These are phyloP conservation scores for Melanostigma gelatinosum DNA, from an alignment of 2,113 vertebrate species.

Conservation along the genomic window DNA sequence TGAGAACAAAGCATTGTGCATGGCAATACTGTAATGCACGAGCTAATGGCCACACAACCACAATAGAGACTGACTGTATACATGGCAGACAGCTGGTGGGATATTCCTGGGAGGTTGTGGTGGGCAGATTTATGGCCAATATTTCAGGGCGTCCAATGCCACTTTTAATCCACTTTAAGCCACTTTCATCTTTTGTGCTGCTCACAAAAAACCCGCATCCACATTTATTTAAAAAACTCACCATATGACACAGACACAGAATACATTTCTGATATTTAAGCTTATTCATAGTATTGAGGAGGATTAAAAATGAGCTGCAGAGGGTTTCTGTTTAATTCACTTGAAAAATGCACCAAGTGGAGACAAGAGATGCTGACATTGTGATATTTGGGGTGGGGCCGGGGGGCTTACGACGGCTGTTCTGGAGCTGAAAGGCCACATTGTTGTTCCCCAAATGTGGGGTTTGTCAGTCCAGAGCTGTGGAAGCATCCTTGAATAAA, in stretches of 20 bases:
- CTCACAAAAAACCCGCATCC: conserved; percentile 3
- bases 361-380: conserved; percentile 38
- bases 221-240: conserved; percentile 34
- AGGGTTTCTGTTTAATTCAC: conserved; percentile 26
- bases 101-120: conserved; percentile 29
- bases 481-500: conserved; percentile 22
- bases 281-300: conserved; percentile 17
- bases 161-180: conserved; percentile 10
- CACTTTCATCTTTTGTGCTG: conserved; percentile 24
- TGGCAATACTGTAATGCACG: conserved; percentile 29
- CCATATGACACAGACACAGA: background rate
- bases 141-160: conserved; percentile 16
- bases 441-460: conserved; percentile 18
- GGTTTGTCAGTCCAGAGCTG: conserved; percentile 31
- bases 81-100: conserved; percentile 19
- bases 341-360: conserved; percentile 45
- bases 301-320: conserved; percentile 21
- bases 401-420: conserved; percentile 9
- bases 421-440: conserved; percentile 9
- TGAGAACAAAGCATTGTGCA: conserved; percentile 22
- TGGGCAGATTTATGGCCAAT: conserved; percentile 27
- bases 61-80: conserved; percentile 26
- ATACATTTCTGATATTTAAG: background rate
- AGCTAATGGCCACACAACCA: conserved; percentile 30
- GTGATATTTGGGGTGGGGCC: conserved; percentile 20